A percentile compares a stretch with the other conserved stretches of the same genome.
Conservation (phyloP, 2,797 vertebrate genomes). For the Hypotaenidia okinawae region DNA sequence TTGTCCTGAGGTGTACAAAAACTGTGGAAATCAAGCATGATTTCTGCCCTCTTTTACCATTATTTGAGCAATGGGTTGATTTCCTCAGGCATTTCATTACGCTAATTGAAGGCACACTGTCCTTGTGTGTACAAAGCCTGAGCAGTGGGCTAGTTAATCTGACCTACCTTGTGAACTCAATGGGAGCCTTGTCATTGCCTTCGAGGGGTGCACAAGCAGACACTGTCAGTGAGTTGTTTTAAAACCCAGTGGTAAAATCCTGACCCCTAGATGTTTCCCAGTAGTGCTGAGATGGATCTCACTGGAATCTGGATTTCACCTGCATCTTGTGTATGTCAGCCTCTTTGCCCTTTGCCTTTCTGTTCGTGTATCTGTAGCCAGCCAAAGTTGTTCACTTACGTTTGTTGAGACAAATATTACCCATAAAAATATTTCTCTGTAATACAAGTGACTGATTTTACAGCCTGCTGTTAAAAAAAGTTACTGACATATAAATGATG, state of each 20-base stretch:
- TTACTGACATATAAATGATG: no score
- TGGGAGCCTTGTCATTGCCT: not conserved
- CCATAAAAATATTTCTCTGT: constrained; percentile 36
- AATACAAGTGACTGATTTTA: constrained; percentile 31
- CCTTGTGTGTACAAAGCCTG: not conserved
- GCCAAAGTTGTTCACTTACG: constrained; percentile 27
- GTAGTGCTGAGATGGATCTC: not conserved
- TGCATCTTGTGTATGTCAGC: not conserved
- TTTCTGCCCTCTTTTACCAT: not conserved
- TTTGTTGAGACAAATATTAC: constrained; percentile 63
- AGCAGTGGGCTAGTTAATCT: not conserved
- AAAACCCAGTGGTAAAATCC: not conserved
- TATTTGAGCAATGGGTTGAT: not conserved
- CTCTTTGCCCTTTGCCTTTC: constrained; percentile 16
- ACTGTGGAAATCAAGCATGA: not conserved
- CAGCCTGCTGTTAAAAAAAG: not conserved
- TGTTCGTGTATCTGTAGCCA: not conserved
- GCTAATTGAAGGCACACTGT: not conserved
- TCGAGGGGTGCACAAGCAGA: not conserved
- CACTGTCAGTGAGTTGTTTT: not conserved
- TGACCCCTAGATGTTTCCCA: not conserved
- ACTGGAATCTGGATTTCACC: constrained; percentile 29
- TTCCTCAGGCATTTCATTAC: not conserved
- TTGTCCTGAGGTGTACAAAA: not conserved
- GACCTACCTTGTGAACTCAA: not conserved